Conservation (phyloP, 2,113 vertebrate genomes). For the Protobothrops mucrosquamatus region DNA sequence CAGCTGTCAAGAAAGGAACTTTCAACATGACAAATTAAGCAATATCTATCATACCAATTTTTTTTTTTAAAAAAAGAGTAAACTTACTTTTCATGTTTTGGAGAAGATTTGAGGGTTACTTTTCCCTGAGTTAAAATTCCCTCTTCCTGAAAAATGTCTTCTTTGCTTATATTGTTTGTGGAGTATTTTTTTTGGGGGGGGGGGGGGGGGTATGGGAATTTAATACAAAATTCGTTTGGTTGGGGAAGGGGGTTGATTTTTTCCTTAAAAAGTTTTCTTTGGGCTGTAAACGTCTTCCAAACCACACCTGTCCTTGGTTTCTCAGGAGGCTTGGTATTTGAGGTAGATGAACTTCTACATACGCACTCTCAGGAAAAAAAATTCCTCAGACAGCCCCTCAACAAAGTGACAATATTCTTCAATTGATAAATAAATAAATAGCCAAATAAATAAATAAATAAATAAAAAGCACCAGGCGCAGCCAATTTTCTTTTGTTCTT, state of each 20-base stretch:
- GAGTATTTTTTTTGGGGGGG: background rate
- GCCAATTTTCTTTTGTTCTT: background rate
- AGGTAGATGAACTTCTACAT: background rate
- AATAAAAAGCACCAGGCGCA: background rate
- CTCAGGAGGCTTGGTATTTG: too few relatives aligned
- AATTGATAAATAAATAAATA: slow-evolving; percentile 24
- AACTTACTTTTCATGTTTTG: slow-evolving; percentile 39
- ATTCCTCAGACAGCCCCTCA: background rate
- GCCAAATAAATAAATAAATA: slow-evolving; percentile 24
- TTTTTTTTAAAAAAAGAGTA: background rate
- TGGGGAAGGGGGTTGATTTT: too few relatives aligned
- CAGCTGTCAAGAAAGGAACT: background rate
- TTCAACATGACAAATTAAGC: slow-evolving; percentile 14
- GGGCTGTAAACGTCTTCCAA: too few relatives aligned
- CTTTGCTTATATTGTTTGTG: background rate
- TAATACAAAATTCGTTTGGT: too few relatives aligned
- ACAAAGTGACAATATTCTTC: background rate
- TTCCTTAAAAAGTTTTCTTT: too few relatives aligned
- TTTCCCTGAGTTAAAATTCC: slow-evolving; percentile 34
- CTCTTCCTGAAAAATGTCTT: slow-evolving; percentile 17
- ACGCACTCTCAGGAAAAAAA: background rate
- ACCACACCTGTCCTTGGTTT: too few relatives aligned
- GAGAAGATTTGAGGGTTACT: slow-evolving; percentile 24
- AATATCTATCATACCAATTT: background rate
- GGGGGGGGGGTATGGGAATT: too few relatives aligned